Conservation (phyloP, 2,113 vertebrate species). For the Ascaphus truei region DNA sequence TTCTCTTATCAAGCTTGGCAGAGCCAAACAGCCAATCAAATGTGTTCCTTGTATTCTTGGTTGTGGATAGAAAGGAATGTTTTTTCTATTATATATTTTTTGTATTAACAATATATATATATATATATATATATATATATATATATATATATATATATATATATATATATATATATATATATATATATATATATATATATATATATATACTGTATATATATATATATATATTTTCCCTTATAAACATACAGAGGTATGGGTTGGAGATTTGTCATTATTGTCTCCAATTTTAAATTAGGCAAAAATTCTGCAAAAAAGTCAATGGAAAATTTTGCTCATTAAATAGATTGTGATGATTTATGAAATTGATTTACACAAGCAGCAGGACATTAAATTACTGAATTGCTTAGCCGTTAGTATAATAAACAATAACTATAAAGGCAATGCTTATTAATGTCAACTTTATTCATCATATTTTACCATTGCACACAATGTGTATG, state of each 20-base stretch:
- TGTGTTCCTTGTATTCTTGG: neutral
- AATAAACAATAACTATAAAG: neutral
- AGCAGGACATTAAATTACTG: conserved; percentile 4
- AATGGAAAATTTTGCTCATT: conserved; percentile 22
- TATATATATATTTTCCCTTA: no score
- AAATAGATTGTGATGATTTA: conserved; percentile 16
- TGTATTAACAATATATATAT: no score
- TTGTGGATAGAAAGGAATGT: no score
- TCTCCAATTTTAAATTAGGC: no score
- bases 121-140: no score
- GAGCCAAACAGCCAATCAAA: conserved; percentile 10
- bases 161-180: no score
- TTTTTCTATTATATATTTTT: no score
- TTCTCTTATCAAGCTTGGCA: conserved; percentile 20
- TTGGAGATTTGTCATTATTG: no score
- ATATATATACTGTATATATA: no score
- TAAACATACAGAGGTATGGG: no score
- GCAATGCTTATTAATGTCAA: neutral
- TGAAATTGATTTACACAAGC: neutral
- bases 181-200: conserved; percentile 41
- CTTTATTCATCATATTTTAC: neutral
- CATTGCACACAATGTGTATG: neutral
- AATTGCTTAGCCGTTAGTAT: neutral
- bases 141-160: no score
- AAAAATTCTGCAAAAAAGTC: no score